Conservation (phyloP, 2,797 vertebrate genomes). For the Distichodus sexfasciatus region DNA sequence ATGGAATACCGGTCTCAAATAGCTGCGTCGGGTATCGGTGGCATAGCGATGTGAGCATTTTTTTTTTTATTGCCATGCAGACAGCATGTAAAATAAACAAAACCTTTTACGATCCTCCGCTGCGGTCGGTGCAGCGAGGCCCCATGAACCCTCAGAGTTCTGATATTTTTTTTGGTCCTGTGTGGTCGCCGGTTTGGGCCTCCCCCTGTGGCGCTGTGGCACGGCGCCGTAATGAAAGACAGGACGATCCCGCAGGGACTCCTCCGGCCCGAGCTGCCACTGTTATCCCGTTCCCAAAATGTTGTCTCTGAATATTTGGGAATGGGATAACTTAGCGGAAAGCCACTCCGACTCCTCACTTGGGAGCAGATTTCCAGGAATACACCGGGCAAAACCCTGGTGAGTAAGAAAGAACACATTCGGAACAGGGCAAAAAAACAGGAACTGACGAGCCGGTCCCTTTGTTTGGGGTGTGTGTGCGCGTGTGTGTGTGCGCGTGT, state of each 20-base stretch:
- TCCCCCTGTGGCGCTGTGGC: conserved; percentile 60
- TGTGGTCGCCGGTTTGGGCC: conserved; percentile 48
- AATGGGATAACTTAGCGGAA: conserved; percentile 3
- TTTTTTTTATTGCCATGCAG: no score
- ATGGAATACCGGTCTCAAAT: no score
- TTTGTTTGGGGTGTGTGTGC: conserved; percentile 8
- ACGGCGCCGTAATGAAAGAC: conserved; percentile 48
- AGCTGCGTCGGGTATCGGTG: no score
- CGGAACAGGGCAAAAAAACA: conserved; percentile 43
- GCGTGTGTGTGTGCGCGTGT: background rate
- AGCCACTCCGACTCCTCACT: background rate
- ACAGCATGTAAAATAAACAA: no score
- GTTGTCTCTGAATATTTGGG: conserved; percentile 26
- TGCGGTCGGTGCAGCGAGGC: no score
- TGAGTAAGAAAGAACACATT: conserved; percentile 26
- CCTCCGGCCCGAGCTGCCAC: conserved; percentile 40
- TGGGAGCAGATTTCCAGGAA: conserved; percentile 9
- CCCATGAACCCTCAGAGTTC: background rate
- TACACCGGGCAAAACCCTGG: background rate
- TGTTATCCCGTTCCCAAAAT: no score
- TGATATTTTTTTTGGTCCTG: conserved; percentile 29
- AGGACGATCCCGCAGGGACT: conserved; percentile 27
- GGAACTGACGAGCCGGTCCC: conserved; percentile 44
- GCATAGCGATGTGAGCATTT: no score
- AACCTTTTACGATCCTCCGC: no score